Percentiles rank a stretch among this genome's conserved stretches.
phyloP scores from a whole-genome alignment of 2,113 vertebrate genomes.

The Neodon shergylaensis region DNA sequence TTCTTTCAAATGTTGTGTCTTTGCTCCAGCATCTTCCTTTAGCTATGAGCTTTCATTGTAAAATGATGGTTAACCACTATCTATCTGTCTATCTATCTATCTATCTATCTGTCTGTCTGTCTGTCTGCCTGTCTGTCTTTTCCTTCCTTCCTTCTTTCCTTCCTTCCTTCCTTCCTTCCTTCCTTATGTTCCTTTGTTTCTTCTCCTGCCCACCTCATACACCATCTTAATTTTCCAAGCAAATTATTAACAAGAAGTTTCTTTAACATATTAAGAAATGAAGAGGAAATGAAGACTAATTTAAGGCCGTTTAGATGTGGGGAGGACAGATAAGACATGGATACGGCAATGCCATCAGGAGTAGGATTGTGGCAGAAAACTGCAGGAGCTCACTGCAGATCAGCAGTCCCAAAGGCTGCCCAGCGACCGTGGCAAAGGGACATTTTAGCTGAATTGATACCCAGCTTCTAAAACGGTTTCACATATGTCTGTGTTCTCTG shows the following conservation, averaged over 20 bases:
- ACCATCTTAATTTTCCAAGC: background rate
- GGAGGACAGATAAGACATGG: background rate
- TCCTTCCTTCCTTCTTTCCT: background rate
- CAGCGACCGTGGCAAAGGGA: background rate
- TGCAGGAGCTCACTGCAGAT: background rate
- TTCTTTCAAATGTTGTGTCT: background rate
- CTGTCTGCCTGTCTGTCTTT: too few species aligned
- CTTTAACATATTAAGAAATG: background rate
- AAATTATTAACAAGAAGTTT: background rate
- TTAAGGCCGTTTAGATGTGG: background rate
- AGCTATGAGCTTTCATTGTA: background rate
- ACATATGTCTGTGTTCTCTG: background rate
- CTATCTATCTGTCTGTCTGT: too few species aligned
- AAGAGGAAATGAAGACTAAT: background rate
- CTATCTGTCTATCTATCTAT: too few species aligned
- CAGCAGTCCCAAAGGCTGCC: background rate
- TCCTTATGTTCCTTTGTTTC: background rate
- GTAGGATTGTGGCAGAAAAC: background rate
- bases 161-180: background rate
- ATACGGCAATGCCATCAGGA: background rate
- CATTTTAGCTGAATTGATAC: background rate
- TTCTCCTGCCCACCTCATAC: background rate
- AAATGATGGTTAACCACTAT: background rate
- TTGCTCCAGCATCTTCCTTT: background rate
- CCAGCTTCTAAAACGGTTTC: slow-evolving; percentile 11